These are phyloP conservation scores for Sterrhoptilus dennistouni DNA, from an alignment of 2,113 vertebrate genomes.

Conservation along the genomic window DNA sequence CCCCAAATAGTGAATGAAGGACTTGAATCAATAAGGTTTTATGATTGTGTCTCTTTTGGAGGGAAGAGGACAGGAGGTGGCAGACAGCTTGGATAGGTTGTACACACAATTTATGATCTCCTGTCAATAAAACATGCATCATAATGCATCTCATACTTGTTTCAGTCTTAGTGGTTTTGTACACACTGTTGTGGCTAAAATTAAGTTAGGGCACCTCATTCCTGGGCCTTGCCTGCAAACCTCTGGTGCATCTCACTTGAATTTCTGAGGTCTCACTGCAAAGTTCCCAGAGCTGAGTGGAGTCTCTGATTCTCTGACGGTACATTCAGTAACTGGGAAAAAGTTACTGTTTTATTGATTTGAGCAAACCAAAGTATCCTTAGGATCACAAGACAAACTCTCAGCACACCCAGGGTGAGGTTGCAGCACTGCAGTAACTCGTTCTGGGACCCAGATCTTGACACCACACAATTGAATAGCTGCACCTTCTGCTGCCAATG, in stretches of 20 bases:
- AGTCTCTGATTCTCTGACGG: neutral
- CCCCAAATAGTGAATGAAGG: neutral
- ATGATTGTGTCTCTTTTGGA: neutral
- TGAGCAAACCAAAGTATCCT: neutral
- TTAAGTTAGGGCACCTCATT: neutral
- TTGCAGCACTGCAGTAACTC: neutral
- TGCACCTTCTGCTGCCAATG: neutral
- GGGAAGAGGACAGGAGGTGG: neutral
- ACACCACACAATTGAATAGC: fast-evolving
- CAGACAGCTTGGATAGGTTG: neutral
- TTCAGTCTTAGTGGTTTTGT: neutral
- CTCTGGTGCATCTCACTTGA: neutral
- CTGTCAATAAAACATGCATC: neutral
- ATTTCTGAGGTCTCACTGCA: neutral
- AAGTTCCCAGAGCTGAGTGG: neutral
- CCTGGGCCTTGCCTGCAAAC: neutral
- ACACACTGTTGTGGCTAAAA: neutral
- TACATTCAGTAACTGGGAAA: neutral
- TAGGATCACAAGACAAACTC: neutral
- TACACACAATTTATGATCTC: neutral
- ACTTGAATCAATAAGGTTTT: neutral
- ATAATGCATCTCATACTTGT: neutral
- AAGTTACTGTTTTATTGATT: neutral
- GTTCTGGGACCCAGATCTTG: neutral
- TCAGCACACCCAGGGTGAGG: neutral